Conservation (phyloP, 2,797 vertebrate genomes). For the Sebastes paucispinis region DNA sequence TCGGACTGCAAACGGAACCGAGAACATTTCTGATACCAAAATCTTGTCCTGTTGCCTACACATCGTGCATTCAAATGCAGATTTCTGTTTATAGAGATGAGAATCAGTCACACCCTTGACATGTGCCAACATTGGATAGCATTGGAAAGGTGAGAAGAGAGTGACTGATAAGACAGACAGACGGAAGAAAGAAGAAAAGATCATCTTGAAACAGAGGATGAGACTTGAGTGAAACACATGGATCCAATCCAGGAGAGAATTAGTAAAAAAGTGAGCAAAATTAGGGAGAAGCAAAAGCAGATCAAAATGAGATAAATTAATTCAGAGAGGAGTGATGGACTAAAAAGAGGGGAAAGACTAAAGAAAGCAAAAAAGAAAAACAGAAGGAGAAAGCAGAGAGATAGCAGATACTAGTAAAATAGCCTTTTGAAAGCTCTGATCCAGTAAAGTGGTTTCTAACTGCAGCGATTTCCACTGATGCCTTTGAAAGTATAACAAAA, state of each 20-base stretch:
- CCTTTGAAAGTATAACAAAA: conserved; percentile 13
- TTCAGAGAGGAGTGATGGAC: not conserved
- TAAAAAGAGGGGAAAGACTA: not conserved
- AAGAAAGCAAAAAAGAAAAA: not conserved
- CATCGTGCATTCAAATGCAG: not conserved
- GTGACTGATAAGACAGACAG: not conserved
- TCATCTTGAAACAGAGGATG: not conserved
- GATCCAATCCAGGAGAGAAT: not conserved
- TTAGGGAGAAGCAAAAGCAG: not conserved
- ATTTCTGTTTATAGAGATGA: not conserved
- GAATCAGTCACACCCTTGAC: not conserved
- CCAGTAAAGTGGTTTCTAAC: conserved; percentile 15
- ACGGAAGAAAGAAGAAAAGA: not conserved
- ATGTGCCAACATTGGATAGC: not conserved
- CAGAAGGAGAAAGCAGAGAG: not conserved
- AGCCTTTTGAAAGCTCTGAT: conserved; percentile 3
- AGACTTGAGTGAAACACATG: not conserved
- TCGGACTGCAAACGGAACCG: not conserved
- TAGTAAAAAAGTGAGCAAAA: not conserved
- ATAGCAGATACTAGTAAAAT: not conserved
- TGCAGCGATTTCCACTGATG: conserved; percentile 11
- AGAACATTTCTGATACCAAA: not conserved
- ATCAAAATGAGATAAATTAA: not conserved
- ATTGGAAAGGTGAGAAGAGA: not conserved
- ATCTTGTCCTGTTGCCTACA: not conserved